phyloP scores from a whole-genome alignment of 1,140 invertebrate genomes.

The Dryas iulia region DNA sequence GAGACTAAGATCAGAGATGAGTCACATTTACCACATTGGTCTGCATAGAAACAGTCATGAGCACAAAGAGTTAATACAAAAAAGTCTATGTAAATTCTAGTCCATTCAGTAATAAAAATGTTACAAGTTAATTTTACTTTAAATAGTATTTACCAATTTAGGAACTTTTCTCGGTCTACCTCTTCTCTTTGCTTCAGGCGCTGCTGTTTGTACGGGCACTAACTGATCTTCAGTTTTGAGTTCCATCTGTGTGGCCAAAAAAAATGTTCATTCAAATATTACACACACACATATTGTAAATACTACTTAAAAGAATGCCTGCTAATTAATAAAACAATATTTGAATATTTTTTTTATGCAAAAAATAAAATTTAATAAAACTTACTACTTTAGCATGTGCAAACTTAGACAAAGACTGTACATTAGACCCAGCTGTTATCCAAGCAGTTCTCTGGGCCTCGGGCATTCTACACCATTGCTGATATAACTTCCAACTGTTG shows the following conservation, averaged over 20 bases:
- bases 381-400: constrained; percentile 78
- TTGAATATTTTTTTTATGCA: too few species aligned
- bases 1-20: too few species aligned
- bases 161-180: constrained; percentile 62
- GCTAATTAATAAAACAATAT: too few species aligned
- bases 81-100: too few species aligned
- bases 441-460: constrained; percentile 85
- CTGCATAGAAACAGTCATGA: too few species aligned
- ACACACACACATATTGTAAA: too few species aligned
- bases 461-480: constrained; percentile 90
- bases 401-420: constrained; percentile 84
- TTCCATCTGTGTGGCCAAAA: constrained; percentile 60
- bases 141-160: constrained; percentile 44
- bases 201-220: constrained; percentile 58
- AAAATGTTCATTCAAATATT: background rate
- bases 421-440: constrained; percentile 88
- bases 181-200: constrained; percentile 46
- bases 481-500: constrained; percentile 89
- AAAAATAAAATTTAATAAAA: too few species aligned
- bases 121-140: constrained; percentile 2
- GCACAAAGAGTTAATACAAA: too few species aligned
- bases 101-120: too few species aligned
- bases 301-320: background rate
- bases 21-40: too few species aligned
- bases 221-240: constrained; percentile 70